A percentile compares a stretch with the other conserved stretches of the same genome.
Conservation (phyloP, 2,888 invertebrate species). For the Chirona hameri region DNA sequence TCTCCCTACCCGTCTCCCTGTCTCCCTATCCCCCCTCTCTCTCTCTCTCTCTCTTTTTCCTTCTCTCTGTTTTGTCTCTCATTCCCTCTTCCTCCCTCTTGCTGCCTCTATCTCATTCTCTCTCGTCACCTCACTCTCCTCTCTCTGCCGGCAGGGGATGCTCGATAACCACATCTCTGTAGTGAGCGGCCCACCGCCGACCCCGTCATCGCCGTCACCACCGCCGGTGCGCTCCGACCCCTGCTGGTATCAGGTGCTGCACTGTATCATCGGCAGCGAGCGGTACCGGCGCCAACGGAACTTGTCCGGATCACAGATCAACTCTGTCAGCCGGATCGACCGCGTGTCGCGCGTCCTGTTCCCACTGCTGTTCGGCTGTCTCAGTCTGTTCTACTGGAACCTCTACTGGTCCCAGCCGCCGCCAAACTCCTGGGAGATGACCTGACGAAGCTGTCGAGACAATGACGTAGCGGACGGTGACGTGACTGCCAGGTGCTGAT, state of each 20-base stretch:
- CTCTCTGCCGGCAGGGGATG: slow-evolving; percentile 6
- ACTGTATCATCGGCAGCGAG: slow-evolving; percentile 59
- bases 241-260: slow-evolving; percentile 72
- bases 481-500: too few species aligned
- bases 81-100: background rate
- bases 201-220: slow-evolving; percentile 69
- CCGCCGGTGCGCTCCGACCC: slow-evolving; percentile 73
- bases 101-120: background rate
- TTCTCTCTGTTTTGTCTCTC: background rate
- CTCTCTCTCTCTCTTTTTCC: background rate
- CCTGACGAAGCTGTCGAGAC: background rate
- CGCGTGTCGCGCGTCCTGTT: slow-evolving; percentile 69
- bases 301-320: slow-evolving; percentile 66
- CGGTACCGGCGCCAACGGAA: slow-evolving; percentile 61
- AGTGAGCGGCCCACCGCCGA: slow-evolving; percentile 32
- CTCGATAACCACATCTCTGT: background rate
- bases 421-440: background rate
- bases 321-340: slow-evolving; percentile 83
- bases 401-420: slow-evolving; percentile 53
- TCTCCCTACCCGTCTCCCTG: background rate
- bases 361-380: slow-evolving; percentile 77
- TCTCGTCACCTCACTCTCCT: background rate
- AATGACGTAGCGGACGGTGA: too few species aligned
- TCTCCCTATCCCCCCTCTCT: background rate
- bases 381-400: slow-evolving; percentile 88